Evolutionary conservation across 2,888 invertebrate species (phyloP).

Genomic region (Nomada hirtipes): DNA sequence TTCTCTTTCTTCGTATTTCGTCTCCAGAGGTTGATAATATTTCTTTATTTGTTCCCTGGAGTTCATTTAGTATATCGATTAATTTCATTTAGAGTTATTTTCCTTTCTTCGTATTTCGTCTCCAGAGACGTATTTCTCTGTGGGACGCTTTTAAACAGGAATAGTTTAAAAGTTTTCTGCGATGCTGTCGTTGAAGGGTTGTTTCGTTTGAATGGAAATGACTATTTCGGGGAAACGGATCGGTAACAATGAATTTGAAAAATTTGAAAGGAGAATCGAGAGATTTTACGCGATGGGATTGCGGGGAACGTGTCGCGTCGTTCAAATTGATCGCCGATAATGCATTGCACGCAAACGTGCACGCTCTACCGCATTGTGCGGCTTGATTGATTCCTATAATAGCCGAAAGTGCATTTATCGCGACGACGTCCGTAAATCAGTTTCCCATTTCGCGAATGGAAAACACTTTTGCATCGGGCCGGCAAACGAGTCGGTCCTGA

Average conservation of each 20-base stretch:
- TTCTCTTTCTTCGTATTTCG: no score
- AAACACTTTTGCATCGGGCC: slow-evolving; percentile 24
- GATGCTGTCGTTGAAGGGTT: no score
- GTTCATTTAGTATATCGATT: no score
- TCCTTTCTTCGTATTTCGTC: no score
- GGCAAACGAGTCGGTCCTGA: not conserved
- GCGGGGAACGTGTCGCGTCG: not conserved
- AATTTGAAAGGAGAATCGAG: not conserved
- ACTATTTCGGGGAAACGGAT: not conserved
- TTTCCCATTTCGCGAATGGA: slow-evolving; percentile 37
- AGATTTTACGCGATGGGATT: not conserved
- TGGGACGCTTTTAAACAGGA: not conserved
- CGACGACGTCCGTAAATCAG: slow-evolving; percentile 34
- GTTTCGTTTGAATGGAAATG: not conserved
- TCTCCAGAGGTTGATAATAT: no score
- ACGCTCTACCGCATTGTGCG: slow-evolving; percentile 13
- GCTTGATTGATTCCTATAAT: slow-evolving; percentile 45
- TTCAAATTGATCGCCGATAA: slow-evolving; percentile 22
- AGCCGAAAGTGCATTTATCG: slow-evolving; percentile 47
- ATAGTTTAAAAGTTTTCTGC: no score
- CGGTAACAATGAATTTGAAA: not conserved
- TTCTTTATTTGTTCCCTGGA: no score
- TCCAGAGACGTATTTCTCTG: no score
- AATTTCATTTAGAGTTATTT: no score
- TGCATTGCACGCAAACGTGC: slow-evolving; percentile 23